Evolutionary conservation across 2,888 invertebrate genomes (phyloP), one percentile per base, ranked within the genome.

Genomic region (Lithosia quadra): DNA sequence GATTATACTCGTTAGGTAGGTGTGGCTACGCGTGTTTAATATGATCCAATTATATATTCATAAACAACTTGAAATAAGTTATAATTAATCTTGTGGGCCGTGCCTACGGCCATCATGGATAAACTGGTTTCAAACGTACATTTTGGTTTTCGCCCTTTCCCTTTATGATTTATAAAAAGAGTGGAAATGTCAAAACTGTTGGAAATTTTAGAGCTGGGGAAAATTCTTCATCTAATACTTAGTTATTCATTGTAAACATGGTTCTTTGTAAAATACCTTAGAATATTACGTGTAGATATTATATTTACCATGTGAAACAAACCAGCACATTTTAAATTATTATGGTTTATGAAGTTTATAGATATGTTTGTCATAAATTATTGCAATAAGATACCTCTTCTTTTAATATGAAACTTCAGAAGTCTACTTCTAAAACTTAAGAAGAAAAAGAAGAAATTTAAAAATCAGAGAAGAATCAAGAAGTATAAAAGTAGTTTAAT

Each of bases 151-250:
- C 74, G 74, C 79, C 75, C 70, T 80, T 82, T 78, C 68, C 76
- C 69, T 83, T 86, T 82, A 77, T 70, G 74, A 72, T 79, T 76
- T 80, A 70, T 80, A 80, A 81, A 80, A 81, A 78, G 72, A 78
- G 70, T 67, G 66, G 80, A 78, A 80, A 79, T 0, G 34, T 9
- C n/a, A n/a, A n/a, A 7, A n/a, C 60, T 24, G n/a, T 59, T 53
- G 11, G 10, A 49, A 65, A 77, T 58, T 85, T 84, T 84, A 85
- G 83, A 75, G 82, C 70, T 21, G 2, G 2, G 34, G 1, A 34
- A 59, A 34, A 21, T 13, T 59, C 7, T 34, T 11, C n/a, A 13
- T 3, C 3, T 21, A 7, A 59, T 21, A n/a, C n/a, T n/a, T n/a
- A n/a, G n/a, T n/a, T n/a, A 34, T 36, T 21, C 5, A 21, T 59